Conservation (phyloP, 2,113 vertebrate species). For the Anhinga anhinga region DNA sequence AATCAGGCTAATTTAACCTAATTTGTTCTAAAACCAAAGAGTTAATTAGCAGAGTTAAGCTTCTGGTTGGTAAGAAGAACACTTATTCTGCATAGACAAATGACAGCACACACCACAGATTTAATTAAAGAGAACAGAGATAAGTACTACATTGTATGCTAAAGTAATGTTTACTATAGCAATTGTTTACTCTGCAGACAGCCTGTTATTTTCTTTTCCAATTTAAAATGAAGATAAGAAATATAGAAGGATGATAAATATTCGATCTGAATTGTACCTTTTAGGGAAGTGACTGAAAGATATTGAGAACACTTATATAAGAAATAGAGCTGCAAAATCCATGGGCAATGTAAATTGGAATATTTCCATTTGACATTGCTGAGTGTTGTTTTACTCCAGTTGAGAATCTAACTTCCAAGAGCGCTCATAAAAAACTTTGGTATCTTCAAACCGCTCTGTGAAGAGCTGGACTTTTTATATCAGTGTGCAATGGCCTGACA, state of each 20-base stretch:
- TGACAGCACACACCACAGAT: background rate
- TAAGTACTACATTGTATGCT: constrained; percentile 34
- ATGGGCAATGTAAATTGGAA: background rate
- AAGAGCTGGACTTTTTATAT: background rate
- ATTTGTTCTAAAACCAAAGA: background rate
- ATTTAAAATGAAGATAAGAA: constrained; percentile 49
- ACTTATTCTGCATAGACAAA: constrained; percentile 16
- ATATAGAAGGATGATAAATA: constrained; percentile 42
- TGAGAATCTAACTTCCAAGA: background rate
- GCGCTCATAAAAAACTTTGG: background rate
- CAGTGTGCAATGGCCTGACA: background rate
- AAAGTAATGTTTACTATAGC: constrained; percentile 54
- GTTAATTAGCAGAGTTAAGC: constrained; percentile 24
- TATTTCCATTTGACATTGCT: background rate
- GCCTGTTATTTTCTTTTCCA: constrained; percentile 54
- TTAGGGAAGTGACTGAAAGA: constrained; percentile 22
- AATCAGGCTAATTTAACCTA: background rate
- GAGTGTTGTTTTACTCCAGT: background rate
- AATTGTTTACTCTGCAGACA: constrained; percentile 39
- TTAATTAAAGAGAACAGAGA: constrained; percentile 51
- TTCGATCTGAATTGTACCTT: background rate
- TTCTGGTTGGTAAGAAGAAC: background rate
- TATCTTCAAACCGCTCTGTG: background rate
- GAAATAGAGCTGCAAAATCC: background rate
- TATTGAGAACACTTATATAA: background rate